Conservation (phyloP, 2,797 vertebrate species). For the Eospalax fontanierii region DNA sequence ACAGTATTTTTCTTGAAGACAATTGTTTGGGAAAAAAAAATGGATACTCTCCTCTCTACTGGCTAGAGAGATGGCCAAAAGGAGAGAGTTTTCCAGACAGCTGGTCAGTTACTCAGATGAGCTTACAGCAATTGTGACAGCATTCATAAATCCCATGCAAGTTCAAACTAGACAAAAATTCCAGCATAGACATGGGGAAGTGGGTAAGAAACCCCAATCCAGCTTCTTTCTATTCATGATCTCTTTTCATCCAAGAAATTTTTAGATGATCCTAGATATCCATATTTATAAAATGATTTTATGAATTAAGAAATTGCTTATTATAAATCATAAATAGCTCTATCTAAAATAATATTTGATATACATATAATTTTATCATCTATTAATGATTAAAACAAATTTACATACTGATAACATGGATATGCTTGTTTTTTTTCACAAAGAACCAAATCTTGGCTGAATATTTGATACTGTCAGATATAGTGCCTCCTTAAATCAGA, state of each 20-base stretch:
- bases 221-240: neutral
- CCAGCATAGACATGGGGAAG: no score
- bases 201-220: no score
- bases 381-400: neutral
- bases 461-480: neutral
- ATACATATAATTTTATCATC: neutral
- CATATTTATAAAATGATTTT: neutral
- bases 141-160: no score
- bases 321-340: neutral
- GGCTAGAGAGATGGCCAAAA: no score
- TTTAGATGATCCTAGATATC: neutral
- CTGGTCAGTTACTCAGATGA: no score
- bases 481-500: neutral
- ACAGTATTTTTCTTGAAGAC: neutral
- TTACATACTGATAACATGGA: neutral
- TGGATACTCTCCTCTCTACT: neutral
- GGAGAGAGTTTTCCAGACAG: no score
- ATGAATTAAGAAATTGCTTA: neutral
- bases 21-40: neutral
- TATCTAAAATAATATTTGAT: neutral
- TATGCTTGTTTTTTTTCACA: neutral
- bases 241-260: neutral
- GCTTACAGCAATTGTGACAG: no score
- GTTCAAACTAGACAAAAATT: no score
- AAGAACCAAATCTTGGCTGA: neutral